These are phyloP conservation scores for Cygnus atratus DNA, from an alignment of 2,113 vertebrate species.

Conservation along the genomic window DNA sequence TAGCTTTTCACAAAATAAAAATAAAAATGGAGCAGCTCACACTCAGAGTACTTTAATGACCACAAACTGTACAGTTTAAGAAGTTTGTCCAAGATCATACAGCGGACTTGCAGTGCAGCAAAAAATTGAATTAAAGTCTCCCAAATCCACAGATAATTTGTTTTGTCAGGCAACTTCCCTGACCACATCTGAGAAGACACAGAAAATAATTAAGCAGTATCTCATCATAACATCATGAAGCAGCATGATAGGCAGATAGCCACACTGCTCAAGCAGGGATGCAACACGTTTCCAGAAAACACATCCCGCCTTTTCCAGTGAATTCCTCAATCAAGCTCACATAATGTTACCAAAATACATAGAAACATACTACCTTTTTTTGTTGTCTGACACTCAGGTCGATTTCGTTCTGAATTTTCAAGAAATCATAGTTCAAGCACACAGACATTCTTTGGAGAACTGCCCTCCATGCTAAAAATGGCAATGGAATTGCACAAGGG, in stretches of 20 bases:
- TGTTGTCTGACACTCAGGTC: neutral
- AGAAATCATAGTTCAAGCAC: conserved; percentile 15
- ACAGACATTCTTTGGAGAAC: neutral
- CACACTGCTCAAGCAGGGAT: neutral
- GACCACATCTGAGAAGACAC: conserved; percentile 34
- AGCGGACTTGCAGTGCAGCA: neutral
- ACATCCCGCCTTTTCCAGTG: neutral
- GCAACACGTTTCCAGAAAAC: neutral
- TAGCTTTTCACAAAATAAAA: neutral
- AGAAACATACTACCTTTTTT: neutral
- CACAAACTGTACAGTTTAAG: neutral
- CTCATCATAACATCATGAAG: neutral
- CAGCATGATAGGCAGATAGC: neutral
- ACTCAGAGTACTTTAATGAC: too few relatives aligned
- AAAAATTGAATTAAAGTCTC: neutral
- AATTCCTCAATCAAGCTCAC: neutral
- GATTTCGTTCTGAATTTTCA: conserved; percentile 12
- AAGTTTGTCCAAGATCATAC: neutral
- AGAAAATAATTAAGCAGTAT: conserved; percentile 33
- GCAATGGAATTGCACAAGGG: conserved; percentile 23
- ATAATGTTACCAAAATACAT: neutral
- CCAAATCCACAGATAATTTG: neutral
- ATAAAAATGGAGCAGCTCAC: neutral
- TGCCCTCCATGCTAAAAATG: conserved; percentile 22
- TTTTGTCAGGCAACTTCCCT: conserved; percentile 16